Evolutionary conservation across 35 echinoderm and acorn worm species (phyloP).

Genomic region (Ophioderma brevispina): DNA sequence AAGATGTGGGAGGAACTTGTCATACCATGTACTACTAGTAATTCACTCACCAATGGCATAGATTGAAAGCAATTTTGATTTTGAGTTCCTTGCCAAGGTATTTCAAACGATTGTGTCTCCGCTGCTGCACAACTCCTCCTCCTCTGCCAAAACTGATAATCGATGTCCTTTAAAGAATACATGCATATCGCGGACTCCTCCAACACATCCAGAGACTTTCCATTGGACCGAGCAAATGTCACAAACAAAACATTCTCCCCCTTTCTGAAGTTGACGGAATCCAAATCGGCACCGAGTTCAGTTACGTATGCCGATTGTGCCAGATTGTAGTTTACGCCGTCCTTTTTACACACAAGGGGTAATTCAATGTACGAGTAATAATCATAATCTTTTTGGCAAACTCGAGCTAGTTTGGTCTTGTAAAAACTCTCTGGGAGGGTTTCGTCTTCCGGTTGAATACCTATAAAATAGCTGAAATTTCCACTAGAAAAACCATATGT

Average conservation of each 20-base stretch:
- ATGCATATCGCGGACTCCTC: slow-evolving; percentile 82
- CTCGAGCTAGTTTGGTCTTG: slow-evolving; percentile 75
- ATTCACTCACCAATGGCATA: neutral
- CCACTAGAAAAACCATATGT: slow-evolving; percentile 71
- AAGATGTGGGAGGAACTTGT: too few species aligned
- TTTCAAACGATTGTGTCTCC: slow-evolving; percentile 11
- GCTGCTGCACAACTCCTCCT: slow-evolving; percentile 46
- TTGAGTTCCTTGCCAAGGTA: slow-evolving; percentile 1
- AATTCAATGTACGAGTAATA: slow-evolving; percentile 85
- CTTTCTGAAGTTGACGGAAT: neutral
- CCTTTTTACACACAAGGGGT: slow-evolving; percentile 54
- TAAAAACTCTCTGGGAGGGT: neutral
- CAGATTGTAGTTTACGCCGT: slow-evolving; percentile 60
- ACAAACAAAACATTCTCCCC: slow-evolving; percentile 70
- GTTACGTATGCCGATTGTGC: slow-evolving; percentile 75
- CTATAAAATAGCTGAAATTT: slow-evolving; percentile 85
- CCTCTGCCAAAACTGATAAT: slow-evolving; percentile 52
- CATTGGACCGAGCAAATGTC: slow-evolving; percentile 42
- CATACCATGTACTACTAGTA: too few species aligned
- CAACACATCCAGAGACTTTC: slow-evolving; percentile 28
- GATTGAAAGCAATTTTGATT: neutral
- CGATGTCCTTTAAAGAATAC: slow-evolving; percentile 71
- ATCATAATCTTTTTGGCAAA: slow-evolving; percentile 61
- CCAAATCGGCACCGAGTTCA: slow-evolving; percentile 24
- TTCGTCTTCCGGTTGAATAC: slow-evolving; percentile 43